These are phyloP conservation scores for Cataglyphis rosenhaueri DNA, from an alignment of 2,888 invertebrate genomes.

Conservation along the genomic window DNA sequence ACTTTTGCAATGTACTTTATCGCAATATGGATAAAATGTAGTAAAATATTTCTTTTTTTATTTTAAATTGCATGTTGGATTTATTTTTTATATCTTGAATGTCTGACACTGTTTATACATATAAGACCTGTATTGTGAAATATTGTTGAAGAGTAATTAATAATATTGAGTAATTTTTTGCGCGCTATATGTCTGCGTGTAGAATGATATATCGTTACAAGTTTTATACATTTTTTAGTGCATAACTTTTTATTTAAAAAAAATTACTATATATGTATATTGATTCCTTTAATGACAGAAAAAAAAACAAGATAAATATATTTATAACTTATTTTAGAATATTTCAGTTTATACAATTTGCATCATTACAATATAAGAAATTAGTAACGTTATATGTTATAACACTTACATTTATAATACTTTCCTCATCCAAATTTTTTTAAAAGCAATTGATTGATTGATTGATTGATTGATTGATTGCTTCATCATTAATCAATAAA, in stretches of 20 bases:
- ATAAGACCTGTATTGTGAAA: constrained; percentile 22
- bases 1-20: constrained; percentile 25
- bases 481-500: neutral
- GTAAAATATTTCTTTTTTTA: constrained; percentile 1
- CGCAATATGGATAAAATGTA: constrained; percentile 19
- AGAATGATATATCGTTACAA: neutral
- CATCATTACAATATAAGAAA: neutral
- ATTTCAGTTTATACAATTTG: neutral
- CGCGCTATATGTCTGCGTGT: neutral
- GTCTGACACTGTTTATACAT: neutral
- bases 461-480: neutral
- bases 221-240: neutral
- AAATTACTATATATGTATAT: neutral
- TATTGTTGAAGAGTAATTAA: constrained; percentile 19
- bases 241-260: constrained; percentile 1
- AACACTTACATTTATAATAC: neutral
- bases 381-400: neutral
- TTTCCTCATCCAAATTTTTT: neutral
- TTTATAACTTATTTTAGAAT: neutral
- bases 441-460: neutral
- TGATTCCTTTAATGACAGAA: neutral
- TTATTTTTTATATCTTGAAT: constrained; percentile 27
- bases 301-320: neutral
- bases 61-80: constrained; percentile 28
- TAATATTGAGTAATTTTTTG: constrained; percentile 26